These are phyloP conservation scores for Labeo catla DNA, from an alignment of 2,113 vertebrate genomes.

Conservation along the genomic window DNA sequence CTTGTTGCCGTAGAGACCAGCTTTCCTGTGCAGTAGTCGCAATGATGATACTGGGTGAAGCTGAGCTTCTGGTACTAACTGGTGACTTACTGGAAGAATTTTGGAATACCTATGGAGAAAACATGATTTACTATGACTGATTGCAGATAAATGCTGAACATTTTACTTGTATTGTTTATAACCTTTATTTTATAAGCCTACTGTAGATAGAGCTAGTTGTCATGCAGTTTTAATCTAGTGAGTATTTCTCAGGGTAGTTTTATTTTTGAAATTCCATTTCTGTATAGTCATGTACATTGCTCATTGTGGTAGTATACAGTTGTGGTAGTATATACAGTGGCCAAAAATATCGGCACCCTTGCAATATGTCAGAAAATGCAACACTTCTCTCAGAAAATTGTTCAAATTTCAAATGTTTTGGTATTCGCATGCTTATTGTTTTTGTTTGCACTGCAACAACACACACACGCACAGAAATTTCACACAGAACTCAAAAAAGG, in stretches of 20 bases:
- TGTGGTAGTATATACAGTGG: no score
- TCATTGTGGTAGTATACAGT: no score
- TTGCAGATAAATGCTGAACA: not conserved
- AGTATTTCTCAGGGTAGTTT: not conserved
- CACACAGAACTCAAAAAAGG: no score
- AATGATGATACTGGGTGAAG: conserved; percentile 50
- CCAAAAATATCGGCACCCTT: no score
- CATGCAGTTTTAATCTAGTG: not conserved
- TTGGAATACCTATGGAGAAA: not conserved
- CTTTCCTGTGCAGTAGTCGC: conserved; percentile 66
- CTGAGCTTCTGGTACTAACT: conserved; percentile 3
- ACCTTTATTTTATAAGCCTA: not conserved
- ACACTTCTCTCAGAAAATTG: no score
- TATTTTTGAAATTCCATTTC: not conserved
- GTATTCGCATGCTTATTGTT: no score
- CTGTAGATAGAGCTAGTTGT: not conserved
- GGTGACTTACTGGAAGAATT: conserved; percentile 36
- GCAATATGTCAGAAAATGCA: no score
- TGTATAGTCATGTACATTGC: not conserved
- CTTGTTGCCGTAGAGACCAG: conserved; percentile 74
- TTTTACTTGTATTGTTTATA: conserved; percentile 3
- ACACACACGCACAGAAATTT: no score
- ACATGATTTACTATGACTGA: not conserved
- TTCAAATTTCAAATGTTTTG: no score
- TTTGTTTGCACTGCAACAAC: no score